Conservation (phyloP, 2,113 vertebrate species). For the Turdus rufiventris region DNA sequence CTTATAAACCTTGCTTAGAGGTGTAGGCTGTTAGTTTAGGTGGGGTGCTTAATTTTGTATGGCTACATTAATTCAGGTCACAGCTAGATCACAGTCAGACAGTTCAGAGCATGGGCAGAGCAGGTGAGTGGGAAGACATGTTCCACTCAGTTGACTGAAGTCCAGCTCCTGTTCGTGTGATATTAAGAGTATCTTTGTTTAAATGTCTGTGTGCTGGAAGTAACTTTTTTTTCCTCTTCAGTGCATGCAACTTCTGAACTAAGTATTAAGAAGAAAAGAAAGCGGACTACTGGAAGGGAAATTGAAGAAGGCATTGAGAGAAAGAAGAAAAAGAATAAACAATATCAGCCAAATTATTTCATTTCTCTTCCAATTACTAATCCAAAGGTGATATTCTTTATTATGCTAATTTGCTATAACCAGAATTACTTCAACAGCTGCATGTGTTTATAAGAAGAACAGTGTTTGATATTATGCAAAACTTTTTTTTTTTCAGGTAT, state of each 20-base stretch:
- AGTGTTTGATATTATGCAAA: not conserved
- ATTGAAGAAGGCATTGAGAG: slow-evolving; percentile 73
- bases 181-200: not conserved
- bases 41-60: not conserved
- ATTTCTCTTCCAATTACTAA: slow-evolving; percentile 89
- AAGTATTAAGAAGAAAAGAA: slow-evolving; percentile 76
- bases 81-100: not conserved
- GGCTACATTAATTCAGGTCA: not conserved
- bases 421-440: not conserved
- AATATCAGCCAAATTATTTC: slow-evolving; percentile 88
- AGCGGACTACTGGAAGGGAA: slow-evolving; percentile 69
- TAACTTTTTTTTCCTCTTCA: slow-evolving; percentile 44
- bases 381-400: slow-evolving; percentile 71
- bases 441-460: not conserved
- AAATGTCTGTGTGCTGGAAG: not conserved
- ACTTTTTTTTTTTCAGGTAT: not conserved
- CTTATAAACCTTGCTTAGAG: not conserved
- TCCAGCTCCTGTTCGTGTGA: not conserved
- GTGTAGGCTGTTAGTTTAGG: not conserved
- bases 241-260: slow-evolving; percentile 61
- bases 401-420: not conserved
- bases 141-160: not conserved
- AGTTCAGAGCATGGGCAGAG: not conserved
- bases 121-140: not conserved
- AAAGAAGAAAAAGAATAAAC: slow-evolving; percentile 77